These are phyloP conservation scores for Entomobrya multifasciata DNA, from an alignment of 2,888 invertebrate species.

Conservation along the genomic window DNA sequence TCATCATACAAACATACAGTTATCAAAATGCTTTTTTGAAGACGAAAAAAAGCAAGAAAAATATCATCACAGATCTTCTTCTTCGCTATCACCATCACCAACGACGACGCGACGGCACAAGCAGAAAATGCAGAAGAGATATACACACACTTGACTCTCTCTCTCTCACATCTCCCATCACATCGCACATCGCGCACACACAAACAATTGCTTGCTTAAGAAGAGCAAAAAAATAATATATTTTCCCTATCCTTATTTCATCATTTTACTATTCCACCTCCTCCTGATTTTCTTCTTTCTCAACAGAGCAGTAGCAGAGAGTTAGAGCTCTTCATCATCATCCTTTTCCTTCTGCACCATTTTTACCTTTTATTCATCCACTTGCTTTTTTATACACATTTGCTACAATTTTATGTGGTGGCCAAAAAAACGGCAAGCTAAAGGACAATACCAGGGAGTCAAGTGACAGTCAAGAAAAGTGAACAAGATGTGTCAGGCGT, in stretches of 20 bases:
- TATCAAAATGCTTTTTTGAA: conserved; percentile 12
- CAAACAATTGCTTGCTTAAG: background rate
- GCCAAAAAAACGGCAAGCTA: background rate
- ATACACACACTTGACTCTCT: too few species aligned
- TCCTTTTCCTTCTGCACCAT: conserved; percentile 30
- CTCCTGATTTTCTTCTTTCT: conserved; percentile 1
- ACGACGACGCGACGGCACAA: background rate
- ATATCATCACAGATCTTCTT: too few species aligned
- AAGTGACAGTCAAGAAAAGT: conserved; percentile 35
- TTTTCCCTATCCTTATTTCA: background rate
- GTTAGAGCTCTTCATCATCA: too few species aligned
- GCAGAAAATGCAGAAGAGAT: background rate
- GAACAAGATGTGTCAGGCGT: conserved; percentile 37
- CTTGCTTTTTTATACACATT: background rate
- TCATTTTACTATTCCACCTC: conserved; percentile 18
- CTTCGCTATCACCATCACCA: too few species aligned
- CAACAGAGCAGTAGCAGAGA: background rate
- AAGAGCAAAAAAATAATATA: conserved; percentile 19
- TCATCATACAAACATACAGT: too few species aligned
- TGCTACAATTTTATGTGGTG: conserved; percentile 20
- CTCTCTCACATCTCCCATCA: too few species aligned
- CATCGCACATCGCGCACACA: background rate
- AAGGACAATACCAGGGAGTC: conserved; percentile 6
- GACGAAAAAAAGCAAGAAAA: background rate
- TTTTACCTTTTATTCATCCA: conserved; percentile 25